Percentiles rank a stretch among this genome's conserved stretches.
These are phyloP conservation scores for Tachysurus vachellii DNA, from an alignment of 2,113 vertebrate species.

Conservation along the genomic window DNA sequence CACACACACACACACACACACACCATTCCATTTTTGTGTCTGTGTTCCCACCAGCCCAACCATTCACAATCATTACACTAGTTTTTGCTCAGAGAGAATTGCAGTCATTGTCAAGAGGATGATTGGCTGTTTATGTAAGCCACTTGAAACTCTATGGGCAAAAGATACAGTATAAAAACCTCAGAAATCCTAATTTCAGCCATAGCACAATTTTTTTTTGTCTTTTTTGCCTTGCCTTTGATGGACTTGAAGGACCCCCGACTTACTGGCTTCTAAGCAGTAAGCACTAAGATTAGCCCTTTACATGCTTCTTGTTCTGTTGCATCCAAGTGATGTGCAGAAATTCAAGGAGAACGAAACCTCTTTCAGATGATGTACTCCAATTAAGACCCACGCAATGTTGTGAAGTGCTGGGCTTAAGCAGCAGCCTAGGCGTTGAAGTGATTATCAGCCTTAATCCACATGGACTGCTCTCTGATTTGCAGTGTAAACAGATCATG, in stretches of 20 bases:
- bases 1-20: background rate
- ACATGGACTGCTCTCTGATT: conserved; percentile 5
- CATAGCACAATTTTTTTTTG: background rate
- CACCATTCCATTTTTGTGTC: conserved; percentile 31
- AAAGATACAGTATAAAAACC: conserved; percentile 25
- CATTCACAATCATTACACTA: conserved; percentile 45
- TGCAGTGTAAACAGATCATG: conserved; percentile 22
- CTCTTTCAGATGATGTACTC: conserved; percentile 28
- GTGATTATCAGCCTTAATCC: conserved; percentile 34
- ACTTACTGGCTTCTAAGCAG: background rate
- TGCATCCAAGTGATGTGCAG: conserved; percentile 1
- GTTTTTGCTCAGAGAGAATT: conserved; percentile 48
- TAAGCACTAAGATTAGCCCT: conserved; percentile 33
- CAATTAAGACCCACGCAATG: conserved; percentile 23
- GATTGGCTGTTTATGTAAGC: conserved; percentile 49
- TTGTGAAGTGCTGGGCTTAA: conserved; percentile 36
- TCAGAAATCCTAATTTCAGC: conserved; percentile 1
- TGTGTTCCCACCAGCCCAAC: conserved; percentile 23
- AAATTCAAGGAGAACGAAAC: conserved; percentile 26
- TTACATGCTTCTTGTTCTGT: conserved; percentile 35
- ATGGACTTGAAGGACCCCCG: background rate
- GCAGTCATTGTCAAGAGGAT: conserved; percentile 47
- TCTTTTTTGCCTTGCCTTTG: background rate
- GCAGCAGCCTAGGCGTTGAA: conserved; percentile 8
- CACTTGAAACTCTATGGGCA: conserved; percentile 26